These are phyloP conservation scores for Drosophila bunnanda DNA, from an alignment of 2,888 invertebrate species.

Conservation along the genomic window DNA sequence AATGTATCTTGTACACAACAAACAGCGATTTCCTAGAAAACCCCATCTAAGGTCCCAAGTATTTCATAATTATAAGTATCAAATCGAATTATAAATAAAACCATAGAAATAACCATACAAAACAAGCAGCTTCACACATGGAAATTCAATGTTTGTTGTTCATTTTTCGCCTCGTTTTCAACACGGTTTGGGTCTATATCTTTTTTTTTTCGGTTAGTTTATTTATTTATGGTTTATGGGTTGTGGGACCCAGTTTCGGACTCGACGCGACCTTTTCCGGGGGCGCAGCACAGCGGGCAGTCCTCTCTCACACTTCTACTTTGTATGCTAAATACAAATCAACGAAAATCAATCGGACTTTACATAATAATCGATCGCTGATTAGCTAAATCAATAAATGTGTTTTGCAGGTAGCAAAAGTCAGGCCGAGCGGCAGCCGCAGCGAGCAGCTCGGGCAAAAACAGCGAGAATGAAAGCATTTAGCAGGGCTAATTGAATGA, in stretches of 20 bases:
- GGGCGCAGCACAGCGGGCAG: conserved; percentile 34
- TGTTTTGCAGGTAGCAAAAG: conserved; percentile 73
- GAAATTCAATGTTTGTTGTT: not conserved
- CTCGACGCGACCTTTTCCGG: conserved; percentile 27
- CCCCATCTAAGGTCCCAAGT: not conserved
- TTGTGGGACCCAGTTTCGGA: conserved; percentile 12
- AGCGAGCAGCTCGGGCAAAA: conserved; percentile 24
- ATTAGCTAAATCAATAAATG: conserved; percentile 77
- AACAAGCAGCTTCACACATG: conserved; percentile 2
- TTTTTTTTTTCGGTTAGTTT: conserved; percentile 1
- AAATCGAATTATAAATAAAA: conserved; percentile 8
- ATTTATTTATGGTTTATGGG: conserved; percentile 18
- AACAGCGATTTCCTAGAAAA: not conserved
- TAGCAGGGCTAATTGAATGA: conserved; percentile 72
- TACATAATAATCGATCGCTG: conserved; percentile 76
- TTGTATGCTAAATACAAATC: conserved; percentile 43
- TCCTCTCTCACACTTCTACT: conserved; percentile 16
- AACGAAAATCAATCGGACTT: conserved; percentile 43
- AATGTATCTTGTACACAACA: too few relatives aligned
- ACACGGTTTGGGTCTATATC: not conserved
- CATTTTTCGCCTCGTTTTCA: conserved; percentile 3
- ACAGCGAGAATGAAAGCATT: conserved; percentile 44
- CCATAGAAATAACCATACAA: not conserved
- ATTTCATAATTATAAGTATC: conserved; percentile 2
- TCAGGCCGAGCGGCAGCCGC: conserved; percentile 49